phyloP scores from a whole-genome alignment of 2,113 vertebrate species.

The Thomomys bottae region DNA sequence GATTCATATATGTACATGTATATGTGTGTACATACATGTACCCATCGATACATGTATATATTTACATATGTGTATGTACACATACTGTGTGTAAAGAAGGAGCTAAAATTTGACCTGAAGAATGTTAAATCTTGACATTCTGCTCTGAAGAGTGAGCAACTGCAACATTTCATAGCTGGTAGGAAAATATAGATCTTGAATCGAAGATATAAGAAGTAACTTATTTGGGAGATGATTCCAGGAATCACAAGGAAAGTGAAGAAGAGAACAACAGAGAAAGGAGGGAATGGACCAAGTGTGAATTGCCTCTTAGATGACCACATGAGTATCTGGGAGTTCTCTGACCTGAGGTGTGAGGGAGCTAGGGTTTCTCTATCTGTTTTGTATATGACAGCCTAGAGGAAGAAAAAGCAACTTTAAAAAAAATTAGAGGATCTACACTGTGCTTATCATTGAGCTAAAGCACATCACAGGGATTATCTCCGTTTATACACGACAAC shows the following conservation, averaged over 20 bases:
- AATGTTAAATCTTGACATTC: not conserved
- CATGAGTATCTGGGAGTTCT: not conserved
- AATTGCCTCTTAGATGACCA: not conserved
- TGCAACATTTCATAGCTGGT: constrained; percentile 14
- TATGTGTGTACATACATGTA: not conserved
- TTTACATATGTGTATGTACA: not conserved
- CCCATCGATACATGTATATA: too few species aligned
- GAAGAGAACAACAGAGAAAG: not conserved
- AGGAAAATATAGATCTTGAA: not conserved
- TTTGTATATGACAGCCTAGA: not conserved
- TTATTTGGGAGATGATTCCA: not conserved
- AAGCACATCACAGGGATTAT: not conserved
- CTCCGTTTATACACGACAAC: constrained; percentile 16
- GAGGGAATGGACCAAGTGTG: not conserved
- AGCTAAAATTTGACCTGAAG: not conserved
- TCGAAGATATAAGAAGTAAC: not conserved
- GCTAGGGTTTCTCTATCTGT: not conserved
- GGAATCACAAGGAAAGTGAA: not conserved
- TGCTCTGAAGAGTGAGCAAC: not conserved
- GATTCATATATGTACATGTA: not conserved
- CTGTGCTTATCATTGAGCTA: not conserved
- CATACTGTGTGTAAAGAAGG: not conserved
- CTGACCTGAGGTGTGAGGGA: not conserved
- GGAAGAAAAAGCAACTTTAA: not conserved
- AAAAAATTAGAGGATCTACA: not conserved